Base-by-base conservation (phyloP, 1,140 invertebrate genomes). In the Drosophila bifasciata region DNA sequence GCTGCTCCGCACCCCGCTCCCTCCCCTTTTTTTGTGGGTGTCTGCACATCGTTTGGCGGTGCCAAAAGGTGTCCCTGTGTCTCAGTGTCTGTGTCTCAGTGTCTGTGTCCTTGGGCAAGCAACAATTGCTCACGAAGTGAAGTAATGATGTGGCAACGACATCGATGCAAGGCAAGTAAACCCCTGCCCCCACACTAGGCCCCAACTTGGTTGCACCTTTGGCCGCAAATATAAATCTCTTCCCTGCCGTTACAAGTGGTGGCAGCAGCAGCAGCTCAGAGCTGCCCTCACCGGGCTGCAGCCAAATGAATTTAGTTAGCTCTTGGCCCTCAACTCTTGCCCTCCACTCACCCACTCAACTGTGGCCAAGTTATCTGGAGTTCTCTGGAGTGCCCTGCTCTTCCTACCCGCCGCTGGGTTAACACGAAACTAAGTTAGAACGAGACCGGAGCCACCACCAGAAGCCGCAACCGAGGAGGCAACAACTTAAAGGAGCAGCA, bases 131-230 rank as follows among this genome's bases (percentile, higher is more conserved):
- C 71, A 76, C 61, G 51, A 55, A 53, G 72, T 62, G 73, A 76
- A 76, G 76, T 76, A 76, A 76, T 76, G 74, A 76, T 76, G 73
- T 76, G 73, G 73, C 73, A 59, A 68, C 63, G 72, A 76, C 63
- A 53, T 76, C 73, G 72, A 72, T 72, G 66, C 63, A 68, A 32
- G 49, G n/a, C n/a, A n/a, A n/a, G n/a, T n/a, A n/a, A n/a, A n/a
- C 8, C 11, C 3, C 4, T 4, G 11, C 11, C 11, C 32, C 1
- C 64, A 68, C n/a, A n/a, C n/a, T n/a, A n/a, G n/a, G n/a, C 23
- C 15, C 46, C 69, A 17, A 50, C 51, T 56, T 61, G 60, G 55
- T 51, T 76, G 73, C 72, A 76, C 62, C 72, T 76, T 67, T 72
- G 21, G 73, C 73, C 72, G 23, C 73, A 68, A 39, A 76, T 50